A percentile compares a stretch with the other conserved stretches of the same genome.
Evolutionary conservation across 2,113 vertebrate species (phyloP).

Genomic region (Erpornis zantholeuca): DNA sequence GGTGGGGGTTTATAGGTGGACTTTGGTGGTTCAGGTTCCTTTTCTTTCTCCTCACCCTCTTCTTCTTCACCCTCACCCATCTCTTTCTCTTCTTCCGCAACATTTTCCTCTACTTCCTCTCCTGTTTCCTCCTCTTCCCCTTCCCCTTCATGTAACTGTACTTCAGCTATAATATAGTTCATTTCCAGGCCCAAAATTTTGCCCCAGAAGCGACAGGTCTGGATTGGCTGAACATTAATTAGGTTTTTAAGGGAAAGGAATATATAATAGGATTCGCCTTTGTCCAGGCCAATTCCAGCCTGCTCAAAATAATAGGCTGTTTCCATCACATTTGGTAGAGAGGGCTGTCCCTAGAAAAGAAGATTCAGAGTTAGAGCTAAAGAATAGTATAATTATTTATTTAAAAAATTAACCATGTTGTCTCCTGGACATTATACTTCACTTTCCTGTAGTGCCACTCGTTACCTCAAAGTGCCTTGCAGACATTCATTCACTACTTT

Average conservation of each 20-base stretch:
- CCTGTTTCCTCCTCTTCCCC: slow-evolving; percentile 80
- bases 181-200: slow-evolving; percentile 86
- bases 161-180: slow-evolving; percentile 91
- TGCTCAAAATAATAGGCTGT: slow-evolving; percentile 89
- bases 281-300: slow-evolving; percentile 83
- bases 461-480: neutral
- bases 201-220: slow-evolving; percentile 90
- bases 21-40: slow-evolving; percentile 72
- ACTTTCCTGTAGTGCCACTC: neutral
- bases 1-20: slow-evolving; percentile 80
- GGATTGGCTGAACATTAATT: slow-evolving; percentile 75
- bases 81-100: slow-evolving; percentile 48
- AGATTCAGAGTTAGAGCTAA: slow-evolving; percentile 4
- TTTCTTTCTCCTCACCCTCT: slow-evolving; percentile 32
- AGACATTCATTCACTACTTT: neutral
- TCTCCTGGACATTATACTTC: neutral
- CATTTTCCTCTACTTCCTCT: neutral
- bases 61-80: neutral
- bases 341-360: slow-evolving; percentile 73
- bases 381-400: neutral
- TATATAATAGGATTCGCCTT: slow-evolving; percentile 86
- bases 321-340: slow-evolving; percentile 87
- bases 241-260: slow-evolving; percentile 89
- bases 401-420: neutral
- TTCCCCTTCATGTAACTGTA: slow-evolving; percentile 72